Conservation (phyloP, 2,888 invertebrate species). For the Drosophila limbata region DNA sequence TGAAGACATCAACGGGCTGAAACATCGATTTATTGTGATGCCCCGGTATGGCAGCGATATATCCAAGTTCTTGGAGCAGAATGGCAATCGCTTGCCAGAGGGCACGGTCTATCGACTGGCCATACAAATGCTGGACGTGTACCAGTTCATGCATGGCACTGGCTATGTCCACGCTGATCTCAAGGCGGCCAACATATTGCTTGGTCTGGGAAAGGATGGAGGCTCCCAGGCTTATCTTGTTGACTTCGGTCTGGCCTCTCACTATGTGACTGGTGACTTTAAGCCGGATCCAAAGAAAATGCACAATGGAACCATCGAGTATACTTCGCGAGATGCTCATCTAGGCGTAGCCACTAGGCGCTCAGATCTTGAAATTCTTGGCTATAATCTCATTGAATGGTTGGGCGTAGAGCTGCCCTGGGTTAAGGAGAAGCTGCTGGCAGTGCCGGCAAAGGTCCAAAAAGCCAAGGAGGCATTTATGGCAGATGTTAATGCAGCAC, state of each 20-base stretch:
- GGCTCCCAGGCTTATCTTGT: constrained; percentile 93
- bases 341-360: constrained; percentile 94
- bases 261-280: constrained; percentile 91
- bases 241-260: constrained; percentile 96
- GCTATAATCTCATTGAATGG: constrained; percentile 98
- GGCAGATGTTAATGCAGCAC: constrained; percentile 84
- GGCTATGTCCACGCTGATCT: constrained; percentile 98
- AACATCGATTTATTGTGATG: constrained; percentile 95
- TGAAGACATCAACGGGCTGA: constrained; percentile 89
- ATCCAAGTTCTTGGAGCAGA: constrained; percentile 90
- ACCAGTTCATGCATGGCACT: constrained; percentile 96
- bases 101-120: constrained; percentile 92
- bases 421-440: constrained; percentile 88
- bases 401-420: constrained; percentile 93
- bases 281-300: constrained; percentile 96
- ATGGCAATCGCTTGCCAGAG: constrained; percentile 89
- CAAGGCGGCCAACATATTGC: constrained; percentile 96
- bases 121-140: constrained; percentile 93
- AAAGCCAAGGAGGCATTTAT: constrained; percentile 90
- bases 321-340: constrained; percentile 98
- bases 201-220: constrained; percentile 89
- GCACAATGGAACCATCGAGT: constrained; percentile 99
- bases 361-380: constrained; percentile 97
- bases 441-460: constrained; percentile 88
- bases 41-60: constrained; percentile 95